Percentiles rank a stretch among this genome's conserved stretches.
Conservation (phyloP, 2,888 invertebrate species). For the Lasius fuliginosus region DNA sequence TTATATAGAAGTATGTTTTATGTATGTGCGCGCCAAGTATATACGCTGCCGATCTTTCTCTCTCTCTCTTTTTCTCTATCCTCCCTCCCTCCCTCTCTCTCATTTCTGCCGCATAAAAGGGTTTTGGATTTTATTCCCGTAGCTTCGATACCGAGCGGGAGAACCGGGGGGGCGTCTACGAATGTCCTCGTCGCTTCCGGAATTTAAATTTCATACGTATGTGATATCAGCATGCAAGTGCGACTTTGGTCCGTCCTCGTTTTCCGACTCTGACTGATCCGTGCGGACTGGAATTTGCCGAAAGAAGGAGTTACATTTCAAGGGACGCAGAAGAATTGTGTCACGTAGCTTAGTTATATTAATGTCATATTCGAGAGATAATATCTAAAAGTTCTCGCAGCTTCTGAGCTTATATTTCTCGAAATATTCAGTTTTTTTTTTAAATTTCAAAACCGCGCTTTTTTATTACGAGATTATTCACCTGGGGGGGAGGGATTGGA, state of each 20-base stretch:
- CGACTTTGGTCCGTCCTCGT: conserved; percentile 84
- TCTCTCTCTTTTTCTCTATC: conserved; percentile 55
- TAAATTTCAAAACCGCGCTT: neutral
- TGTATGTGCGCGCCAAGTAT: conserved; percentile 74
- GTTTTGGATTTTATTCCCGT: conserved; percentile 78
- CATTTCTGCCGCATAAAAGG: conserved; percentile 77
- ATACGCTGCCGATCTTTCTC: conserved; percentile 14
- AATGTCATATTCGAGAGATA: neutral
- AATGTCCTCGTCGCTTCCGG: conserved; percentile 67
- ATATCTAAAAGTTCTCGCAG: conserved; percentile 21
- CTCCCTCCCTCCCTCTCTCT: conserved; percentile 63
- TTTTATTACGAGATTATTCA: neutral
- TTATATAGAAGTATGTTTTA: conserved; percentile 80
- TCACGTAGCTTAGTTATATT: conserved; percentile 15
- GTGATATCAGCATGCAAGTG: conserved; percentile 81
- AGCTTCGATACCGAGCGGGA: conserved; percentile 67
- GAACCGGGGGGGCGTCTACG: conserved; percentile 55
- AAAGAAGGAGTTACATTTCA: neutral
- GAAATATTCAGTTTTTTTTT: neutral
- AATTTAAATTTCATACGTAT: conserved; percentile 77
- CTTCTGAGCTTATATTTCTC: neutral
- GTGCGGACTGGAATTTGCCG: conserved; percentile 24
- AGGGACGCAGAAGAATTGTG: neutral
- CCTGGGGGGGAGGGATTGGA: neutral
- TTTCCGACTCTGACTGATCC: conserved; percentile 74